These are phyloP conservation scores for Macaria notata DNA, from an alignment of 2,888 invertebrate species.

Conservation along the genomic window DNA sequence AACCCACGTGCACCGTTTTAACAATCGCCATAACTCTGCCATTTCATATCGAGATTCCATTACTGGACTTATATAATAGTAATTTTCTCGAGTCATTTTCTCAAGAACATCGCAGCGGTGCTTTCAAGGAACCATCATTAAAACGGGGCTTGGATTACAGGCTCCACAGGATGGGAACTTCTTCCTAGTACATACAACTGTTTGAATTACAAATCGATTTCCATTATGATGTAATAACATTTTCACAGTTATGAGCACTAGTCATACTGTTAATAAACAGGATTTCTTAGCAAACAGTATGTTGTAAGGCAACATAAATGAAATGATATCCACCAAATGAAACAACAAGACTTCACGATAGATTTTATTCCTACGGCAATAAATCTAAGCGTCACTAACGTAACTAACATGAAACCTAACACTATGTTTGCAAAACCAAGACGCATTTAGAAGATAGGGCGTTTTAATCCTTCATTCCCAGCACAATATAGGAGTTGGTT, in stretches of 20 bases:
- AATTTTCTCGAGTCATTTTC: constrained; percentile 66
- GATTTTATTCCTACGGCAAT: too few relatives aligned
- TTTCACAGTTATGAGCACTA: not conserved
- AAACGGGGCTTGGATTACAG: constrained; percentile 71
- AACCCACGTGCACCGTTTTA: constrained; percentile 23
- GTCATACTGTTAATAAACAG: too few relatives aligned
- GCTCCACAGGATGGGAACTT: constrained; percentile 49
- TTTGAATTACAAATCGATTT: constrained; percentile 35
- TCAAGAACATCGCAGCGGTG: constrained; percentile 54
- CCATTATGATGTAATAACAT: constrained; percentile 7
- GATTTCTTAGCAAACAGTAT: too few relatives aligned
- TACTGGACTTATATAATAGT: constrained; percentile 55
- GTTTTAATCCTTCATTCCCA: constrained; percentile 51
- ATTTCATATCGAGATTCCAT: constrained; percentile 34
- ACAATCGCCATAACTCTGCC: constrained; percentile 26
- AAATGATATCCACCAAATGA: too few relatives aligned
- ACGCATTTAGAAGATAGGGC: constrained; percentile 39
- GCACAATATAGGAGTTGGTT: constrained; percentile 60
- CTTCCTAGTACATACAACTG: constrained; percentile 44
- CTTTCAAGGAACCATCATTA: constrained; percentile 70
- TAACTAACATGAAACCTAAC: constrained; percentile 10
- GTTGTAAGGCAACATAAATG: too few relatives aligned
- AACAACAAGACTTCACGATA: too few relatives aligned
- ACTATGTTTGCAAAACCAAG: constrained; percentile 7
- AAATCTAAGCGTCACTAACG: not conserved